phyloP scores from a whole-genome alignment of 2,888 invertebrate genomes.

The Dolichopus griseipennis region DNA sequence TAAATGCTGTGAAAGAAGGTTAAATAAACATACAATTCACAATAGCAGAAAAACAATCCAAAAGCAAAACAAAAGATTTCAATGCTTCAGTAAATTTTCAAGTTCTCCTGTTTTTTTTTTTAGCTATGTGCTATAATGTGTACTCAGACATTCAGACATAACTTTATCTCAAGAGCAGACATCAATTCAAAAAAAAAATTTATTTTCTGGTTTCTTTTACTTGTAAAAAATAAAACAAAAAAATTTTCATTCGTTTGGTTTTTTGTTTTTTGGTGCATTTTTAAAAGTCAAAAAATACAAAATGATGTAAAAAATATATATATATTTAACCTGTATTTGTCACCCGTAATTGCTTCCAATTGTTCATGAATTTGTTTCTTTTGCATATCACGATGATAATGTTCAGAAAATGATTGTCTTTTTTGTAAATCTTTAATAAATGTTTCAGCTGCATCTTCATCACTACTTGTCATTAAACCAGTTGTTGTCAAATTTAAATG shows the following conservation, averaged over 20 bases:
- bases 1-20: too few relatives aligned
- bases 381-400: slow-evolving; percentile 9
- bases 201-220: background rate
- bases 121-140: too few relatives aligned
- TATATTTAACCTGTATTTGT: slow-evolving; percentile 7
- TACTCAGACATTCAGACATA: too few relatives aligned
- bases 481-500: background rate
- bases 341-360: background rate
- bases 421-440: slow-evolving; percentile 3
- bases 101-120: background rate
- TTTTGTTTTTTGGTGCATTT: too few relatives aligned
- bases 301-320: background rate
- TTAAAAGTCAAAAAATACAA: background rate
- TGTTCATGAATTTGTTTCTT: background rate
- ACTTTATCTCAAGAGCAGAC: too few relatives aligned
- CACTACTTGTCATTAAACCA: background rate
- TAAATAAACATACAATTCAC: too few relatives aligned
- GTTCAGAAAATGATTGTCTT: slow-evolving; percentile 12
- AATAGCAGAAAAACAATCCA: background rate
- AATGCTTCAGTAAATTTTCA: background rate
- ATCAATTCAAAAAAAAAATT: background rate
- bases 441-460: background rate
- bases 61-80: background rate
- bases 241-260: too few relatives aligned
- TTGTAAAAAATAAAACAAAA: background rate